Evolutionary conservation across 1,140 invertebrate genomes (phyloP), one percentile per base, ranked within the genome.

Genomic region (Cyclargus thomasi): DNA sequence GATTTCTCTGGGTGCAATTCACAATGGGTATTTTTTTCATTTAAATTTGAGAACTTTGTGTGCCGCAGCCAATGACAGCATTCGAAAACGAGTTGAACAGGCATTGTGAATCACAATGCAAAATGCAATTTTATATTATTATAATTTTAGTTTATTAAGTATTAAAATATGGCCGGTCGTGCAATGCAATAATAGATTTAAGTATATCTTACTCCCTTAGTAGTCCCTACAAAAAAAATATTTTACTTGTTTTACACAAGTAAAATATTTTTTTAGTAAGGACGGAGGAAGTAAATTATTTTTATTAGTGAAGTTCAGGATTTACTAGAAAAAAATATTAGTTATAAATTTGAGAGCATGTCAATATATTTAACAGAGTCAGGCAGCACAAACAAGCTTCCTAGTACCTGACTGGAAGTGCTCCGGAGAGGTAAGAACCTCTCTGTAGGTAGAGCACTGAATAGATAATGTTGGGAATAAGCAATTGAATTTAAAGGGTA

Each of bases 391-490:
- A 67, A 57, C 68, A 69, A 73, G 86, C 86, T 86, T 87, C 86
- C 86, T 84, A 87, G 86, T 89, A 89, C 86, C 86, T 89, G 86
- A 82, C 82, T 75, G 65, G 39, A 65, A 23, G 73, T 86, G 85
- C 82, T 87, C 84, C 86, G 66, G 82, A 78, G 74, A 79, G 85
- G 80, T 70, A 67, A 63, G 39, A 53, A 67, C 76, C 82, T 79
- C 77, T 82, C 79, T 73, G 81, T 85, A 14, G 36, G 63, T 64
- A 74, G 74, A 76, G 74, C 74, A 74, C 53, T 62, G 36, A 62
- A 67, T 69, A 64, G 64, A 59, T 62, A 68, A n/a, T 74, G 74
- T 76, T 76, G 74, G 64, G 67, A 72, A 74, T 70, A 70, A 69
- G 55, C 70, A 74, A 76, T 47, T 8, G 8, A 29, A 29, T 29